phyloP scores from a whole-genome alignment of 2,113 vertebrate genomes.

The Rhadina sibilatrix region DNA sequence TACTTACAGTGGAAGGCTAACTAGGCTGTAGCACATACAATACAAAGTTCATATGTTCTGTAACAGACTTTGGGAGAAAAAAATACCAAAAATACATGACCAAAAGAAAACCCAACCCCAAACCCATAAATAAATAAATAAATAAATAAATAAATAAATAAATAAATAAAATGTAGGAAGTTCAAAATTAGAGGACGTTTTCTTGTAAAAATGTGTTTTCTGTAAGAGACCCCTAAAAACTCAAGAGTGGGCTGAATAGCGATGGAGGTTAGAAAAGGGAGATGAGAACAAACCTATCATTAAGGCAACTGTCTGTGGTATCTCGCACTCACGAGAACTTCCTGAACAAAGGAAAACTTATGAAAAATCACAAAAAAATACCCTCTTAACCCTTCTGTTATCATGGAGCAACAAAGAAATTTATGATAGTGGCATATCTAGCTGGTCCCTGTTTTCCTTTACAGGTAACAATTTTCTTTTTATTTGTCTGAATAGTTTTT shows the following conservation, averaged over 20 bases:
- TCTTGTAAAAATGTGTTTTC: not conserved
- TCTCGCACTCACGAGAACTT: not conserved
- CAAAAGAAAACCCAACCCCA: not conserved
- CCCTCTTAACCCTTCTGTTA: rapidly evolving
- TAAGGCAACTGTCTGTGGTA: not conserved
- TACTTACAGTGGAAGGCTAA: not conserved
- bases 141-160: not conserved
- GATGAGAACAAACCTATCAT: not conserved
- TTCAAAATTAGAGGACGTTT: not conserved
- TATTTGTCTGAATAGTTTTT: not conserved
- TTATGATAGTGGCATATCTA: rapidly evolving
- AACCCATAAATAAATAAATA: too few relatives aligned
- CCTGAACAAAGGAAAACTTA: not conserved
- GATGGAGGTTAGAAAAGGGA: not conserved
- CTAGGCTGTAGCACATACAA: rapidly evolving
- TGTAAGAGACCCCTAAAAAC: not conserved
- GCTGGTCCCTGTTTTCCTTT: not conserved
- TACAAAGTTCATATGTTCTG: rapidly evolving
- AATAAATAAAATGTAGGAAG: not conserved
- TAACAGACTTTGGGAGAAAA: not conserved
- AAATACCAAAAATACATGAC: not conserved
- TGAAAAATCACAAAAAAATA: not conserved
- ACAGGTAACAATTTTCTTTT: not conserved
- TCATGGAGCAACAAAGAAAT: not conserved
- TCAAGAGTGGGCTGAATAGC: not conserved